Conservation (phyloP, 2,888 invertebrate genomes). For the Plebejus melissa region DNA sequence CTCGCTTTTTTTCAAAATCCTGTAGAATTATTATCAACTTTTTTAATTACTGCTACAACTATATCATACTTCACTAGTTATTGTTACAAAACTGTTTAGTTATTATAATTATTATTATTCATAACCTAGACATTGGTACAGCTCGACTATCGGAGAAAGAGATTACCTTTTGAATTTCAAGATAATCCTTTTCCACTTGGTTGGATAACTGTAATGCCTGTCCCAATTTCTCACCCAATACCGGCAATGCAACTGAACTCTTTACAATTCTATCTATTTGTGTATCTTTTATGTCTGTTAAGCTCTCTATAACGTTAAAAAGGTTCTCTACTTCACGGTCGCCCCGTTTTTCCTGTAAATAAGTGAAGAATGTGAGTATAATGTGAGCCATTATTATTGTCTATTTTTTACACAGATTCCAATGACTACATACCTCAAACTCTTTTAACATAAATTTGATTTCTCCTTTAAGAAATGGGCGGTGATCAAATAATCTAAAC, state of each 20-base stretch:
- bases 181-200: slow-evolving; percentile 80
- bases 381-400: not conserved
- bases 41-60: not conserved
- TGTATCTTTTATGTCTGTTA: slow-evolving; percentile 87
- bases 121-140: not conserved
- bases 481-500: slow-evolving; percentile 91
- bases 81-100: not conserved
- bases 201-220: slow-evolving; percentile 82
- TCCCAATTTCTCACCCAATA: slow-evolving; percentile 81
- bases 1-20: slow-evolving; percentile 42
- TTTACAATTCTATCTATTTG: slow-evolving; percentile 84
- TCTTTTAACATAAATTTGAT: slow-evolving; percentile 89
- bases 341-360: slow-evolving; percentile 83
- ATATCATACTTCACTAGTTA: not conserved
- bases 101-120: not conserved
- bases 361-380: not conserved
- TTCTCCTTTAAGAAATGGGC: slow-evolving; percentile 91
- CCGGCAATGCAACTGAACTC: slow-evolving; percentile 79
- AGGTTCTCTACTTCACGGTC: slow-evolving; percentile 89
- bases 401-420: not conserved
- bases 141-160: not conserved
- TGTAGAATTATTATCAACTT: not conserved
- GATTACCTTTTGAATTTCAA: slow-evolving; percentile 75
- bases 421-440: slow-evolving; percentile 83
- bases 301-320: slow-evolving; percentile 86